Conservation (phyloP, 1,140 invertebrate genomes). For the Bombus sylvicola region DNA sequence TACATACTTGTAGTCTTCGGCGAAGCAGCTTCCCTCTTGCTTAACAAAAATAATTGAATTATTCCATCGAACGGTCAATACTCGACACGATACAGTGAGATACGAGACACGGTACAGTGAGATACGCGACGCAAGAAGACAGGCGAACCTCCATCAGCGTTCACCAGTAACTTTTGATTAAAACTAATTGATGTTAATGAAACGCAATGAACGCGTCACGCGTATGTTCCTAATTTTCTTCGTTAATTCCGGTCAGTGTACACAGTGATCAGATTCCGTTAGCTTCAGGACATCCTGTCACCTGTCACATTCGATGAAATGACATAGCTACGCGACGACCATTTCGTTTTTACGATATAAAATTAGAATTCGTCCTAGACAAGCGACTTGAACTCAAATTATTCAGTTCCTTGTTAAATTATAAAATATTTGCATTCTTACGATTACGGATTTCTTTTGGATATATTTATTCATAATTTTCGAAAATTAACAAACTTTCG, state of each 20-base stretch:
- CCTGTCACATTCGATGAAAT: neutral
- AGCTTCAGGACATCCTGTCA: neutral
- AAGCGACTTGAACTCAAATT: neutral
- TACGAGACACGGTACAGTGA: neutral
- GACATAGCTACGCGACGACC: neutral
- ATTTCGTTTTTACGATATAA: neutral
- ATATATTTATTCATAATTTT: neutral
- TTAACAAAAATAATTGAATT: neutral
- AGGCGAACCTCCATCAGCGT: conserved; percentile 1
- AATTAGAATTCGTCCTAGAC: too few species aligned
- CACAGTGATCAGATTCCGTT: neutral
- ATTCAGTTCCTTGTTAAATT: neutral
- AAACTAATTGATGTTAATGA: conserved; percentile 24
- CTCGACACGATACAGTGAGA: neutral
- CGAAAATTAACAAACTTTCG: neutral
- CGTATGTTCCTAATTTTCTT: conserved; percentile 18
- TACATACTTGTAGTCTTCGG: neutral
- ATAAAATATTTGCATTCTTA: neutral
- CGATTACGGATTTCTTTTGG: neutral
- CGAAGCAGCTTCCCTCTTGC: neutral
- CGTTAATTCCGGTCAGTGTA: neutral
- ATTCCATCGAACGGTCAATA: neutral
- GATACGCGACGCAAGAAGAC: neutral
- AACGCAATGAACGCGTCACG: neutral
- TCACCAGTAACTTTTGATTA: conserved; percentile 11